Evolutionary conservation across 2,888 invertebrate species (phyloP), one percentile per base, ranked within the genome.

Genomic region (Drosophila mimica): DNA sequence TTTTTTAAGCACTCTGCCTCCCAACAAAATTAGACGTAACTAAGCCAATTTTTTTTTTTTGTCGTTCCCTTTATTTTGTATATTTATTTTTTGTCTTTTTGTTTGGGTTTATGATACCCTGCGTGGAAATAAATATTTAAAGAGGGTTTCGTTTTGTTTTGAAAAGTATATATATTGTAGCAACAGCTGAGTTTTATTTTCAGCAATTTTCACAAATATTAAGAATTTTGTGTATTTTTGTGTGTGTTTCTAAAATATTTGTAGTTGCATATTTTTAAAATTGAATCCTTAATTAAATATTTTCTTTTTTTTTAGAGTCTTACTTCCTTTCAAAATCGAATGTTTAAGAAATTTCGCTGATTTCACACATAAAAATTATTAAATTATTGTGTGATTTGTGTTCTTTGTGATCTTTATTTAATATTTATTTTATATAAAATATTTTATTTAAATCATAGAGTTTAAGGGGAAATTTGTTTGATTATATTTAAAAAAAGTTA

Each of bases 1-100:
- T 90, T 90, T 88, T 88, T 88, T 88, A 90, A 90, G 82, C 81
- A 84, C 78, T 84, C 80, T 79, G 86, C 86, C 86, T 86, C 76
- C 82, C 86, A 76, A 76, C 72, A 63, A 86, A 90, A 87, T 87
- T 88, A 86, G 87, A 90, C 83, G 86, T 85, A 85, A 88, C 90
- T 79, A 88, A 88, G 82, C 78, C 82, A 81, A 82, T 0, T 20
- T 40, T 43, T 36, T 11, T 17, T 82, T 72, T 57, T 48, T 59
- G 36, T 11, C 20, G 25, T 31, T 28, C 40, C 51, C 48, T 67
- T 49, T 54, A 13, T 54, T n/a, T n/a, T 53, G 15, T 34, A 25
- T 57, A 25, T 57, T 57, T 70, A 48, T 57, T 60, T 67, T 28
- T 31, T 62, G 11, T 9, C 1, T 11, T 66, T 60, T 31, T 36